Base-by-base conservation (phyloP, 2,797 vertebrate species). In the Pelochelys cantorii region DNA sequence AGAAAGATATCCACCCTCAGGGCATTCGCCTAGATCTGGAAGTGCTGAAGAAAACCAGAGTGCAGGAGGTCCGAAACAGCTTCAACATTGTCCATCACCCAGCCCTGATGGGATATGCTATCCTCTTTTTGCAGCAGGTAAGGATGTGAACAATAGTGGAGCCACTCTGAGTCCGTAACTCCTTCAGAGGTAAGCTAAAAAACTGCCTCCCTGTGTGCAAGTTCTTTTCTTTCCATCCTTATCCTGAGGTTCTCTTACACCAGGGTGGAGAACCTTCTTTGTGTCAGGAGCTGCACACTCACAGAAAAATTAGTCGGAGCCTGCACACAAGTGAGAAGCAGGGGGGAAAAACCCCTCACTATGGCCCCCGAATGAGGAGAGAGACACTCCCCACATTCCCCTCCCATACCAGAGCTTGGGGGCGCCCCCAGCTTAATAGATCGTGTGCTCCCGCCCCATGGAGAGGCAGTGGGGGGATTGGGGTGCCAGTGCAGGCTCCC, bases 21-120 rank as follows among this genome's bases (percentile, higher is more conserved):
- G 98, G 97, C 6, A 65, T 98, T 13, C 25, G 87, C 94, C 94
- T 99, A 84, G 93, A 95, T 12, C 97, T 98, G 1, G 78, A 98
- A 93, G 85, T 99, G 85, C 97, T 99, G 54, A 94, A 89, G 84
- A 98, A 96, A 95, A 98, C 98, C n/a, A 88, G 83, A 75, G 96
- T 99, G 53, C 84, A 97, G 1, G 97, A 98, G 0, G 93, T 97
- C 91, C 97, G 97, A 97, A 92, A 3, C 31, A 95, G 98, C 91
- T 99, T 99, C 68, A 98, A 98, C 97, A 96, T 99, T 88, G 96
- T 98, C 83, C 97, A 98, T 96, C 99, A 99, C 91, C 99, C 99
- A 4, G 99, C 99, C 65, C 97, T 99, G 92, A 83, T 98, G 93
- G 97, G 97, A 94, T 99, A 98, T 42, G 98, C 99, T 23, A 0